Evolutionary conservation across 2,113 vertebrate genomes (phyloP).

Genomic region (Bungarus multicinctus): DNA sequence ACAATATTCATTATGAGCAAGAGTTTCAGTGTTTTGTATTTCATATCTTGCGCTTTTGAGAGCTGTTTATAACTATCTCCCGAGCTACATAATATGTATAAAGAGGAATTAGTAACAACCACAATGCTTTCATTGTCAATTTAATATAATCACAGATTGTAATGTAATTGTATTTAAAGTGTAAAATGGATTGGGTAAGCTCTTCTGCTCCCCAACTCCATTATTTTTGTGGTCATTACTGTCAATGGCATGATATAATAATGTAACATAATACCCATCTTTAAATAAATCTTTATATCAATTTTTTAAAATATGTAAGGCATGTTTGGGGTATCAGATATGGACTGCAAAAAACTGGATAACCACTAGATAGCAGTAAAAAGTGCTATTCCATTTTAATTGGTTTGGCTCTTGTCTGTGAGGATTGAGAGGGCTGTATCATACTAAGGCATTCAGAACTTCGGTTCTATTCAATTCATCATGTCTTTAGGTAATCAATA

Average conservation of each 20-base stretch:
- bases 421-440: neutral
- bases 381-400: neutral
- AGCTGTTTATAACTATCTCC: neutral
- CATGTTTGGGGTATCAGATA: neutral
- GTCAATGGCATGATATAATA: neutral
- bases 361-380: neutral
- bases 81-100: neutral
- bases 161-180: neutral
- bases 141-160: neutral
- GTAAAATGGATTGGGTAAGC: neutral
- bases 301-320: neutral
- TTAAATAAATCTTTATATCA: neutral
- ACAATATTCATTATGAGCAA: neutral
- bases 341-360: neutral
- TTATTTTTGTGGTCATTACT: neutral
- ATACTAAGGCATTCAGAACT: neutral
- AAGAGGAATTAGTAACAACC: neutral
- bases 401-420: neutral
- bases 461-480: neutral
- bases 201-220: neutral
- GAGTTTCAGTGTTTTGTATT: neutral
- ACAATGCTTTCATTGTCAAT: neutral
- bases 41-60: neutral
- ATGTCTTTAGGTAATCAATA: neutral
- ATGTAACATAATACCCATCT: neutral